phyloP scores from a whole-genome alignment of 2,888 invertebrate genomes.

The Caenorhabditis doughertyi region DNA sequence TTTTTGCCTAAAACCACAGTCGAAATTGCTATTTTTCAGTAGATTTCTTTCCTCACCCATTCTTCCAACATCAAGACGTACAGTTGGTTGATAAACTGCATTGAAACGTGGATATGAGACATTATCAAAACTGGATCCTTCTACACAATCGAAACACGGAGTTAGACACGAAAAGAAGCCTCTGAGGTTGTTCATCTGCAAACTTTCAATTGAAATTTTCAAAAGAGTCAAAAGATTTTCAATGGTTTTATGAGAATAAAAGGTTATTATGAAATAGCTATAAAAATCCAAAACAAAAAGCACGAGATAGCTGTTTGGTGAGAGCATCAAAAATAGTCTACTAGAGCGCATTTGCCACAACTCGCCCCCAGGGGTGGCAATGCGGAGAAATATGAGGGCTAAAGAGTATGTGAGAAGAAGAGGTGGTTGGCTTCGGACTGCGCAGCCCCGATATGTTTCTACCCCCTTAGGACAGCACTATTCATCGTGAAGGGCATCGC shows the following conservation, averaged over 20 bases:
- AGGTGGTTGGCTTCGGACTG: background rate
- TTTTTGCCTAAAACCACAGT: slow-evolving; percentile 88
- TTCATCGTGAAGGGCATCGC: background rate
- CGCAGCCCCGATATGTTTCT: background rate
- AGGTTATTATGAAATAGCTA: slow-evolving; percentile 3
- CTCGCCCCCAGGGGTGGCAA: background rate
- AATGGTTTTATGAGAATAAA: background rate
- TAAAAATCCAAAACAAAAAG: background rate
- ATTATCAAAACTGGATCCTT: slow-evolving; percentile 70
- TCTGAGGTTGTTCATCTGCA: slow-evolving; percentile 38
- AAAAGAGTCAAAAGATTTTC: background rate
- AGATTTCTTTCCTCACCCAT: slow-evolving; percentile 71
- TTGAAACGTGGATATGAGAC: slow-evolving; percentile 81
- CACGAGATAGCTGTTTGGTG: slow-evolving; percentile 17
- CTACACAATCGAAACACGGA: slow-evolving; percentile 70
- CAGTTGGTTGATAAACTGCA: slow-evolving; percentile 71
- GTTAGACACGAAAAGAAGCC: slow-evolving; percentile 61
- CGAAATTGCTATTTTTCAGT: background rate
- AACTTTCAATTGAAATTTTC: background rate
- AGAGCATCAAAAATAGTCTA: background rate
- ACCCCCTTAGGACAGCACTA: slow-evolving; percentile 3
- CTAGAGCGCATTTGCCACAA: slow-evolving; percentile 32
- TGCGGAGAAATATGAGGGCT: background rate
- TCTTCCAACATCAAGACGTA: slow-evolving; percentile 77
- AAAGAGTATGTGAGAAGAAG: slow-evolving; percentile 4